Base-by-base conservation (phyloP, 2,888 invertebrate genomes). In the Eumerus sabulonum region DNA sequence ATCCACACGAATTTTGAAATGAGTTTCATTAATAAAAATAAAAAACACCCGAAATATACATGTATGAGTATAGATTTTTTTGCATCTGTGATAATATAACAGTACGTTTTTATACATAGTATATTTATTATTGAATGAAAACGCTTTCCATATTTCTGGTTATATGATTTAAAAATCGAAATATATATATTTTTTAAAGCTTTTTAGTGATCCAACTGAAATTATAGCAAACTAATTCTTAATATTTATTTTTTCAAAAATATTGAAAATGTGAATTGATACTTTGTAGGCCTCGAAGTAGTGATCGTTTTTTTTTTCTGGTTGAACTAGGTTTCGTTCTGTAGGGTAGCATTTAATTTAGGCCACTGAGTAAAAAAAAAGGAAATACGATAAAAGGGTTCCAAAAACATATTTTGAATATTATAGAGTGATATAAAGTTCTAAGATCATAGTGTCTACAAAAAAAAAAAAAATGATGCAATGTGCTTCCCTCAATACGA, bases 141-240 rank as follows among this genome's bases (percentile, higher is more conserved):
- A 7, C n/a, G 71, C 63, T 60, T 60, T 47, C 57, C 53, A 63
- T 27, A 27, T 27, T 27, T 27, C 27, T 27, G 27, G 7, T 27
- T 27, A 7, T 27, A 27, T 27, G 27, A 27, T 12, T 35, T 47
- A 66, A 64, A 45, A 54, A 44, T 42, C 47, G 54, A 47, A 18
- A n/a, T n/a, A n/a, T n/a, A n/a, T n/a, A n/a, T n/a, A n/a, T n/a
- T 47, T 36, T 59, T 63, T 36, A 36, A 36, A 5, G 5, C 9
- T 66, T 38, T 56, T 17, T 62, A 54, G 48, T 71, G 45, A 44
- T 66, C 38, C 44, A 79, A 70, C 79, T 79, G 79, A 79, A 79
- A 79, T 79, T 79, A 79, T 79, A 74, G 79, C 79, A 79, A 79
- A 68, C 27, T 27, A 7, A 27, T 27, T 27, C 7, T 7, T 27